Evolutionary conservation across 2,888 invertebrate genomes (phyloP).

Genomic region (Venustoraphidia nigricollis): DNA sequence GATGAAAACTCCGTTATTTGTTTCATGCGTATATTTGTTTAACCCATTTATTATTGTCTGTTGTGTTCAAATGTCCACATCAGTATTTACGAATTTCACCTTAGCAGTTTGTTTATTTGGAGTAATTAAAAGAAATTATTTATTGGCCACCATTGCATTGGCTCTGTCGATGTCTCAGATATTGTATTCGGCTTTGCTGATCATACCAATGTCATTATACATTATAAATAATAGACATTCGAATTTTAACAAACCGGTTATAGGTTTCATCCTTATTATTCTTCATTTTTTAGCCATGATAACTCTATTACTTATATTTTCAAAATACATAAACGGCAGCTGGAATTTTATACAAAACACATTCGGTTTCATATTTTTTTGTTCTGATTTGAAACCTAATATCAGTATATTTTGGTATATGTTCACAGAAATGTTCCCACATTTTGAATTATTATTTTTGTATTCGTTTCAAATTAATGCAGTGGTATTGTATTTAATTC

Average conservation of each 20-base stretch:
- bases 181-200: slow-evolving; percentile 63
- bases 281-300: slow-evolving; percentile 35
- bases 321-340: slow-evolving; percentile 11
- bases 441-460: slow-evolving; percentile 88
- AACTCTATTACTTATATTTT: slow-evolving; percentile 29
- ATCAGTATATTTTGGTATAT: slow-evolving; percentile 99
- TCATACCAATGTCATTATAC: slow-evolving; percentile 67
- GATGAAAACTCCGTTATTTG: slow-evolving; percentile 47
- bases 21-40: slow-evolving; percentile 65
- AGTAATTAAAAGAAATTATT: slow-evolving; percentile 45
- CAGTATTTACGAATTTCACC: slow-evolving; percentile 73
- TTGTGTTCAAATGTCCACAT: slow-evolving; percentile 80
- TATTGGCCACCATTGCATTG: slow-evolving; percentile 48
- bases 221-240: slow-evolving; percentile 37
- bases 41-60: slow-evolving; percentile 79
- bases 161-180: slow-evolving; percentile 71
- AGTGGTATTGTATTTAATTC: slow-evolving; percentile 77
- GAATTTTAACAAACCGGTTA: slow-evolving; percentile 14
- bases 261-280: not conserved
- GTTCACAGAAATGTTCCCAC: slow-evolving; percentile 99
- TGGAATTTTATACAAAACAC: slow-evolving; percentile 42
- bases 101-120: slow-evolving; percentile 55
- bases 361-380: slow-evolving; percentile 69
- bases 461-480: slow-evolving; percentile 96
- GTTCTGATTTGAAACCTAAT: slow-evolving; percentile 90